Evolutionary conservation across 2,888 invertebrate genomes (phyloP).

Genomic region (Sarcophaga variegata): DNA sequence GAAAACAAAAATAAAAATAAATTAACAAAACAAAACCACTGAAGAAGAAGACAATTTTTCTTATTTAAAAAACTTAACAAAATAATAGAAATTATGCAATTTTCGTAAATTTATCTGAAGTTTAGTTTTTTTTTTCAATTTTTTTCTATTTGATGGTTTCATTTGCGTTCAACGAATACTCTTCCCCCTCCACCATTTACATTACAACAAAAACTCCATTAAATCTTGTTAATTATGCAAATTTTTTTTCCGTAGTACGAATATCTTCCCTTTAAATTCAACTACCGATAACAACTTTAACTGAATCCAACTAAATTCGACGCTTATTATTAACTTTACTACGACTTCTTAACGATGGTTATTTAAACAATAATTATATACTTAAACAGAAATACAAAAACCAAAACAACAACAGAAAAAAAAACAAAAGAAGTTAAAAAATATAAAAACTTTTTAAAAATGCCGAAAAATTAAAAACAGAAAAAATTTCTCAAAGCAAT

Average conservation of each 20-base stretch:
- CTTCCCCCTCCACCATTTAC: neutral
- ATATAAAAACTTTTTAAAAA: slow-evolving; percentile 22
- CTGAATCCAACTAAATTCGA: neutral
- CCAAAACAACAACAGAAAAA: slow-evolving; percentile 40
- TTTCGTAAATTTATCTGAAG: slow-evolving; percentile 39
- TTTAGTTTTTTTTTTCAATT: slow-evolving; percentile 19
- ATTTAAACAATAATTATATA: slow-evolving; percentile 68
- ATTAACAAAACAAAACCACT: slow-evolving; percentile 7
- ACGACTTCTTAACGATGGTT: slow-evolving; percentile 51
- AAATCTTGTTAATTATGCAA: slow-evolving; percentile 67
- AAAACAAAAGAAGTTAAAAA: slow-evolving; percentile 29
- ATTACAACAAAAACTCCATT: neutral
- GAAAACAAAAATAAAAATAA: neutral
- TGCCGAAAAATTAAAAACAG: slow-evolving; percentile 31
- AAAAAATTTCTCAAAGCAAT: slow-evolving; percentile 59
- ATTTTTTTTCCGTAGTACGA: slow-evolving; percentile 35
- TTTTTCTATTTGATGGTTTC: slow-evolving; percentile 37
- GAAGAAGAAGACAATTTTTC: slow-evolving; percentile 51
- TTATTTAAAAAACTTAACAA: slow-evolving; percentile 47
- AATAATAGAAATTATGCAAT: slow-evolving; percentile 65
- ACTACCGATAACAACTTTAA: slow-evolving; percentile 1
- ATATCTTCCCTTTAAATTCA: slow-evolving; percentile 27
- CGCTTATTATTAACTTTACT: slow-evolving; percentile 9
- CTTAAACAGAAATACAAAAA: slow-evolving; percentile 47
- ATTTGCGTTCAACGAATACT: slow-evolving; percentile 5